Evolutionary conservation across 2,888 invertebrate species (phyloP).

Genomic region (Calameuta pallipes): DNA sequence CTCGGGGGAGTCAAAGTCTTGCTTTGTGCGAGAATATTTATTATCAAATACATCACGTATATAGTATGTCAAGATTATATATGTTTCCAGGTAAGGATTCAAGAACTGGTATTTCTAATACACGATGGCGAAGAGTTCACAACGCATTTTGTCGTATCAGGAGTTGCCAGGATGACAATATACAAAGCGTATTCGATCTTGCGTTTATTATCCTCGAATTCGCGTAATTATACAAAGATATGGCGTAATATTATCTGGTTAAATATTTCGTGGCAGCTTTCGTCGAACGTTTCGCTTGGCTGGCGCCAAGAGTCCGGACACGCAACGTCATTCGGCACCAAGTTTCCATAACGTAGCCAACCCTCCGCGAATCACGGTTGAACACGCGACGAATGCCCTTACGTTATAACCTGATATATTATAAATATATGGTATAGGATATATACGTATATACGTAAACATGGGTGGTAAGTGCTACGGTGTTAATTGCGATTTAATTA

Average conservation of each 20-base stretch:
- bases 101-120: neutral
- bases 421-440: too few species aligned
- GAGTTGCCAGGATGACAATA: neutral
- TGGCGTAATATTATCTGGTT: neutral
- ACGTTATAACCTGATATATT: too few species aligned
- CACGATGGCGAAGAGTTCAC: too few species aligned
- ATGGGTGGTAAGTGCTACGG: too few species aligned
- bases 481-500: neutral
- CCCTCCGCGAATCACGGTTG: conserved; percentile 7
- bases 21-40: too few species aligned
- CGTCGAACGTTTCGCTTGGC: neutral
- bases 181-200: too few species aligned
- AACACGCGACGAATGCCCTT: conserved; percentile 9
- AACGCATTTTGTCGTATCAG: too few species aligned
- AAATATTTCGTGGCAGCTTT: neutral
- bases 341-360: neutral
- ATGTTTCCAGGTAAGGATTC: neutral
- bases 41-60: too few species aligned
- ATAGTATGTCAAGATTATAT: neutral
- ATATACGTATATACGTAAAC: too few species aligned
- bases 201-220: too few species aligned
- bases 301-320: conserved; percentile 20
- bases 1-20: too few species aligned
- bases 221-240: neutral
- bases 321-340: conserved; percentile 15